phyloP scores from a whole-genome alignment of 2,888 invertebrate species.

The Philhelius pedissequus region DNA sequence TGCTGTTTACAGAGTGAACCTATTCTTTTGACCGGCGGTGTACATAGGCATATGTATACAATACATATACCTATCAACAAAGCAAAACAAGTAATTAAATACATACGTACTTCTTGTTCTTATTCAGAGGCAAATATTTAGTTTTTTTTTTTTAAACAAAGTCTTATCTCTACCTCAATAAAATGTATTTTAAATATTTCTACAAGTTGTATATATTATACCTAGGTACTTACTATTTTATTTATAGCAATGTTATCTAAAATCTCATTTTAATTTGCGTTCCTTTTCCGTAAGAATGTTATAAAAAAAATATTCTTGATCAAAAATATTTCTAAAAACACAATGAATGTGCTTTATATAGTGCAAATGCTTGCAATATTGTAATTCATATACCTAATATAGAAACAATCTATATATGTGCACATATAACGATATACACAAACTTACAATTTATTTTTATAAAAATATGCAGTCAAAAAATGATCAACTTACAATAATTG shows the following conservation, averaged over 20 bases:
- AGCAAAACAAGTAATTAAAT: no score
- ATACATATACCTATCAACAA: no score
- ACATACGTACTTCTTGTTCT: no score
- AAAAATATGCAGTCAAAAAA: neutral
- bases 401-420: no score
- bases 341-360: neutral
- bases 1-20: no score
- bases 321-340: neutral
- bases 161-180: neutral
- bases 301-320: neutral
- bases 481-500: neutral
- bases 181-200: no score
- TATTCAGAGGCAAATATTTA: neutral
- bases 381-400: no score
- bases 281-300: neutral
- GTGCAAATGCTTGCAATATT: neutral
- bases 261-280: neutral
- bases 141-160: neutral
- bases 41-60: no score
- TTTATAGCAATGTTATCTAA: constrained; percentile 25
- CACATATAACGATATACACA: neutral
- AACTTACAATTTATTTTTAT: neutral
- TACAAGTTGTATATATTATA: no score
- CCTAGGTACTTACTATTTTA: no score
- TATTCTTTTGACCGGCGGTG: no score